phyloP scores from a whole-genome alignment of 53 echinoderm and acorn worm genomes.

The Stichopus horrens region DNA sequence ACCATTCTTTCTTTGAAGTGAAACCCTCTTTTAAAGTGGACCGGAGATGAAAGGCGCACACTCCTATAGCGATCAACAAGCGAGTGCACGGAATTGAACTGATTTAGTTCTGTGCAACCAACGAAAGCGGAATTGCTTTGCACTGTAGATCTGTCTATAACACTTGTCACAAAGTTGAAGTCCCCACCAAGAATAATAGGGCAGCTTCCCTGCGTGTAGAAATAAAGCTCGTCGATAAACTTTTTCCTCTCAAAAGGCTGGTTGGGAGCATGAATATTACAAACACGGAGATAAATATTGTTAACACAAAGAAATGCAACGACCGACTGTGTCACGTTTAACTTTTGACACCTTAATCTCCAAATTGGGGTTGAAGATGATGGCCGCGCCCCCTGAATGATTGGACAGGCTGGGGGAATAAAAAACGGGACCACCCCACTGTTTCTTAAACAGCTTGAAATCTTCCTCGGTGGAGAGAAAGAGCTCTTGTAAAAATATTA shows the following conservation, averaged over 20 bases:
- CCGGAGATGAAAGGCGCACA: neutral
- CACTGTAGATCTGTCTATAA: neutral
- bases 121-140: neutral
- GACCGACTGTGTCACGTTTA: neutral
- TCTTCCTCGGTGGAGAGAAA: too few species aligned
- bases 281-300: neutral
- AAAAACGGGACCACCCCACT: neutral
- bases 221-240: neutral
- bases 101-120: neutral
- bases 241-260: neutral
- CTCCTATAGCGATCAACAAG: neutral
- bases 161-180: neutral
- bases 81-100: neutral
- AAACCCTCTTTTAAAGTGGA: conserved; percentile 1
- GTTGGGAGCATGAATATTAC: conserved; percentile 20
- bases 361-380: neutral
- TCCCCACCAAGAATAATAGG: conserved; percentile 1
- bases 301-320: conserved; percentile 3
- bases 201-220: neutral
- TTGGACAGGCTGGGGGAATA: neutral
- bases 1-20: too few species aligned
- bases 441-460: too few species aligned
- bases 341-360: neutral
- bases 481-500: too few species aligned
- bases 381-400: neutral